A percentile compares a stretch with the other conserved stretches of the same genome.
These are phyloP conservation scores for Schizopygopsis malacanthus DNA, from an alignment of 2,797 vertebrate genomes.

Conservation along the genomic window DNA sequence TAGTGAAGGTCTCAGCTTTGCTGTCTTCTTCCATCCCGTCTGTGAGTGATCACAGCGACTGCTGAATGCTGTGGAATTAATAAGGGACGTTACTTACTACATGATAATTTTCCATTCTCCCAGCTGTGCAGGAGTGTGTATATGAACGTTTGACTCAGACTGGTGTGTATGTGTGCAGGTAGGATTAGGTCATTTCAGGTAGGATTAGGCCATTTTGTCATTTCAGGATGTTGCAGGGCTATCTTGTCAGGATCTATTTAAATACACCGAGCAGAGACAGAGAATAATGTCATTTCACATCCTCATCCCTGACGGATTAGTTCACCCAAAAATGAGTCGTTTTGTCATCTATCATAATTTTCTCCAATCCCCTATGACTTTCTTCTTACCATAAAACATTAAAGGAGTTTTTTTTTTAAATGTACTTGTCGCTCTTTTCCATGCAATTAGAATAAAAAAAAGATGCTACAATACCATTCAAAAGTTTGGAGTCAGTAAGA, in stretches of 20 bases:
- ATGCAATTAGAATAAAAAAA: background rate
- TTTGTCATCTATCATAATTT: slow-evolving; percentile 6
- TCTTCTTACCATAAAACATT: background rate
- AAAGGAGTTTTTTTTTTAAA: background rate
- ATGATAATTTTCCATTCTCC: background rate
- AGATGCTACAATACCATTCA: background rate
- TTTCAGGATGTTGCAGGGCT: background rate
- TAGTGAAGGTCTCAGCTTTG: slow-evolving; percentile 8
- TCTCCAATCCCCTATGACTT: background rate
- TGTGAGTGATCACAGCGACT: background rate
- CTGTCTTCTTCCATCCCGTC: slow-evolving; percentile 1
- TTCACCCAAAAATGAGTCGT: background rate
- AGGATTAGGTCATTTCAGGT: slow-evolving; percentile 11
- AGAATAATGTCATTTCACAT: slow-evolving; percentile 27
- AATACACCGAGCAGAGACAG: slow-evolving; percentile 21
- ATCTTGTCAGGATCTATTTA: slow-evolving; percentile 13
- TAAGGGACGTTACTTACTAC: slow-evolving; percentile 1
- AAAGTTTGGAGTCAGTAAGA: background rate
- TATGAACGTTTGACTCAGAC: background rate
- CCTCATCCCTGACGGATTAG: background rate
- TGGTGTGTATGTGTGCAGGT: slow-evolving; percentile 2
- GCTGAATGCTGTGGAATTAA: slow-evolving; percentile 3
- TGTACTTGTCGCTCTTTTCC: background rate
- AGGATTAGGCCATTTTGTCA: slow-evolving; percentile 1
- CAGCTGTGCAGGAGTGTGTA: slow-evolving; percentile 16